Evolutionary conservation across 2,797 vertebrate species (phyloP), one percentile per base, ranked within the genome.

Genomic region (Aplochiton taeniatus): DNA sequence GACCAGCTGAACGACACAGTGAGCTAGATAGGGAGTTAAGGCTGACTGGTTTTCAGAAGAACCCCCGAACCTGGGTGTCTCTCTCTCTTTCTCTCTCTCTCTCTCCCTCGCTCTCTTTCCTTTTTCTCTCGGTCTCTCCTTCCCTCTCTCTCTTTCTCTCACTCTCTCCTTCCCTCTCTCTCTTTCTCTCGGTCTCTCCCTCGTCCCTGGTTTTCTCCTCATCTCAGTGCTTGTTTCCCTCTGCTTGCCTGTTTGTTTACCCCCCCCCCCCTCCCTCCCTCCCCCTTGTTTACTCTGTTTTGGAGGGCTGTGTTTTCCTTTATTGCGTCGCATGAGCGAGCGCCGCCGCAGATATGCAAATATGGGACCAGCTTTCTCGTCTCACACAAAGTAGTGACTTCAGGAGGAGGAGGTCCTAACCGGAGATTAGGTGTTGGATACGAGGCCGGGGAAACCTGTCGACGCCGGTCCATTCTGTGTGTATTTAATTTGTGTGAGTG

Each of bases 231-330:
- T 75, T 73, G 72, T 87, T 80, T 76, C 70, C 84, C 83, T 86
- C 71, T 82, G 6, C 20, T 16, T 41, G 13, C 14, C 4, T 42
- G 48, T 51, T 51, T 18, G 60, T 51, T 42, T 43, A 41, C 31
- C 2, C 3, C 31, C 6, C 2, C 31, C 31, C 31, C 31, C 31
- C 31, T 31, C 2, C 3, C 31, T 31, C 2, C 31, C 31, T 6
- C 31, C 31, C 31, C 6, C 61, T 82, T 87, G 80, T 88, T 86
- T 81, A 70, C 83, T 65, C 77, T 78, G 81, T 84, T 87, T 90
- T 86, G 82, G 85, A 78, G 78, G 81, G 31, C 31, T 31, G 6
- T 31, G 31, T 31, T 52, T 8, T 0, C 42, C 80, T 85, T 77
- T 84, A 85, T 86, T 82, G 73, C 72, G 0, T 0, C 0, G 58